Evolutionary conservation across 1,140 invertebrate genomes (phyloP).

Genomic region (Reticulitermes speratus): DNA sequence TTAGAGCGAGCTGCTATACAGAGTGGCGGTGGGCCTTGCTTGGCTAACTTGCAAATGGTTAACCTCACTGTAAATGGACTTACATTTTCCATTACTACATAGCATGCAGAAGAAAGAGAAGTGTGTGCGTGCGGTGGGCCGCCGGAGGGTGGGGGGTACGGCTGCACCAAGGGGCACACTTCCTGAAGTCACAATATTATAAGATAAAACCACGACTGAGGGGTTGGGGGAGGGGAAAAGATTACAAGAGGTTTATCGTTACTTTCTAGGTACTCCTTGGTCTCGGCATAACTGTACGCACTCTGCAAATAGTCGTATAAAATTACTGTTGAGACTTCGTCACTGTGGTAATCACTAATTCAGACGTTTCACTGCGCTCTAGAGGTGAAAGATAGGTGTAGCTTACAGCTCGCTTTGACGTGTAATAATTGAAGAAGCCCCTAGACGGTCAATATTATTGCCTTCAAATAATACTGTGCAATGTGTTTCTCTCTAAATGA

Average conservation of each 20-base stretch:
- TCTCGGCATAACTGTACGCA: too few species aligned
- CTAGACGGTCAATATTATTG: too few species aligned
- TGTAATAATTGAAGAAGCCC: too few species aligned
- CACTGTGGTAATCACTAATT: too few species aligned
- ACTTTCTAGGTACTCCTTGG: neutral
- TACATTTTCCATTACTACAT: slow-evolving; percentile 25
- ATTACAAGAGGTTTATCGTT: neutral
- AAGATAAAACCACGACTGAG: neutral
- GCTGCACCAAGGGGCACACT: neutral
- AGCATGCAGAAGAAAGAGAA: neutral
- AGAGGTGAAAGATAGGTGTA: too few species aligned
- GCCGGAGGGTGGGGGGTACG: neutral
- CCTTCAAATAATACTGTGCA: too few species aligned
- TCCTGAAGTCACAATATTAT: neutral
- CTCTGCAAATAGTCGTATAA: too few species aligned
- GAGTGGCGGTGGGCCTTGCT: neutral
- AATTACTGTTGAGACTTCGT: too few species aligned
- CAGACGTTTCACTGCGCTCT: too few species aligned
- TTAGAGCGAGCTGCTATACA: neutral
- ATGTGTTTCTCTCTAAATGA: too few species aligned
- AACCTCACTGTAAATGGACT: slow-evolving; percentile 29
- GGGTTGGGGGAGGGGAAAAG: too few species aligned
- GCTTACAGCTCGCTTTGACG: too few species aligned
- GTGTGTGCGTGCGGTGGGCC: neutral
- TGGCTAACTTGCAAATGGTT: slow-evolving; percentile 26